These are phyloP conservation scores for Cerastoderma edule DNA, from an alignment of 2,888 invertebrate genomes.

Conservation along the genomic window DNA sequence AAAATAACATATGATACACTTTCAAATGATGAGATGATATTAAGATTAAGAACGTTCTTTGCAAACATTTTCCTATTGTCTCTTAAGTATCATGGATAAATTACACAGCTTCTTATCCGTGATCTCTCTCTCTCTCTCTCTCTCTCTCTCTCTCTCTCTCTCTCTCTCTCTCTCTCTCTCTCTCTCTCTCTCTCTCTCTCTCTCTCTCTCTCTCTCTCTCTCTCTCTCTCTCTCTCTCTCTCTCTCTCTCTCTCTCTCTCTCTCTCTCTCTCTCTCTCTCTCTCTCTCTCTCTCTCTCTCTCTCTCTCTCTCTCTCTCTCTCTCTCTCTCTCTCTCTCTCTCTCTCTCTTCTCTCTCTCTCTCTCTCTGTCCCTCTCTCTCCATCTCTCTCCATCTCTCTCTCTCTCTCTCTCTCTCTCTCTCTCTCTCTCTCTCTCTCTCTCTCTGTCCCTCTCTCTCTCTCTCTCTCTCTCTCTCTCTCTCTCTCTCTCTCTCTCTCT, in stretches of 20 bases:
- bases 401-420: conserved; percentile 18
- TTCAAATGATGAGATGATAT: too few species aligned
- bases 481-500: neutral
- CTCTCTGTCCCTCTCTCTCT: conserved; percentile 1
- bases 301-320: conserved; percentile 16
- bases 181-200: conserved; percentile 19
- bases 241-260: conserved; percentile 7
- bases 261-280: conserved; percentile 1
- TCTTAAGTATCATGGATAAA: too few species aligned
- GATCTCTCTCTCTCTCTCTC: too few species aligned
- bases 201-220: conserved; percentile 17
- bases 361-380: neutral
- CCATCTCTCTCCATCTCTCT: neutral
- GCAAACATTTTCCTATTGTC: too few species aligned
- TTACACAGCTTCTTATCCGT: too few species aligned
- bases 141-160: conserved; percentile 19
- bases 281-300: conserved; percentile 19
- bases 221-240: neutral
- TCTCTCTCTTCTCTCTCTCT: conserved; percentile 6
- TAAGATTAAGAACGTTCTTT: too few species aligned
- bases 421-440: conserved; percentile 18
- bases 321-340: conserved; percentile 1
- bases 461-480: conserved; percentile 13
- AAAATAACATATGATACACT: too few species aligned
- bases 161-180: conserved; percentile 18